Percentiles rank a stretch among this genome's conserved stretches.
Evolutionary conservation across 2,888 invertebrate genomes (phyloP).

Genomic region (Orthonevra nobilis): DNA sequence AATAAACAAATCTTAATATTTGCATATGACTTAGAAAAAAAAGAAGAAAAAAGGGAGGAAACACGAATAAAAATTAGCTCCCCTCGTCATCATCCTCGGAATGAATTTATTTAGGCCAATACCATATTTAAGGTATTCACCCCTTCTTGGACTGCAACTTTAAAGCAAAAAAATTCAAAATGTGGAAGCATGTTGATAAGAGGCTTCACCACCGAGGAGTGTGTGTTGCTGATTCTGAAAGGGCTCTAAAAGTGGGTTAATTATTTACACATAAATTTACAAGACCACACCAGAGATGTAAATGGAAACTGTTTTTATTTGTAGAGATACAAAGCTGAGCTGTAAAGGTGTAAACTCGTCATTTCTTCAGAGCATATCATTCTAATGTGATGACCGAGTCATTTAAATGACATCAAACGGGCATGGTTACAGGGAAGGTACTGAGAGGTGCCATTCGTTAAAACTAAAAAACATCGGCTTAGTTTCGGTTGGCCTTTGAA

Average conservation of each 20-base stretch:
- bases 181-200: constrained; percentile 51
- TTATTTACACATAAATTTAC: constrained; percentile 63
- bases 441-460: too few relatives aligned
- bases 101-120: constrained; percentile 59
- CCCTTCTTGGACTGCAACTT: constrained; percentile 22
- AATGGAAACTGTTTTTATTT: constrained; percentile 45
- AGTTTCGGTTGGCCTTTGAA: too few relatives aligned
- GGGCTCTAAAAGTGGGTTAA: constrained; percentile 56
- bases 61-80: constrained; percentile 61
- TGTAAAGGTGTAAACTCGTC: constrained; percentile 44
- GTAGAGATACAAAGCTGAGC: constrained; percentile 24
- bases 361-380: constrained; percentile 44
- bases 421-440: too few relatives aligned
- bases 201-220: neutral
- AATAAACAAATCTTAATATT: constrained; percentile 35
- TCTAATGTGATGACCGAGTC: constrained; percentile 43
- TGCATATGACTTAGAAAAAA: constrained; percentile 17
- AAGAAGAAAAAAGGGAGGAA: constrained; percentile 14
- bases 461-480: too few relatives aligned
- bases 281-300: constrained; percentile 20
- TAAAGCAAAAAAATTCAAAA: constrained; percentile 21
- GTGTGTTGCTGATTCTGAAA: neutral
- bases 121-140: constrained; percentile 48
- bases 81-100: constrained; percentile 38
- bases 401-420: constrained; percentile 21